These are phyloP conservation scores for Dolichopus griseipennis DNA, from an alignment of 2,888 invertebrate genomes.

Conservation along the genomic window DNA sequence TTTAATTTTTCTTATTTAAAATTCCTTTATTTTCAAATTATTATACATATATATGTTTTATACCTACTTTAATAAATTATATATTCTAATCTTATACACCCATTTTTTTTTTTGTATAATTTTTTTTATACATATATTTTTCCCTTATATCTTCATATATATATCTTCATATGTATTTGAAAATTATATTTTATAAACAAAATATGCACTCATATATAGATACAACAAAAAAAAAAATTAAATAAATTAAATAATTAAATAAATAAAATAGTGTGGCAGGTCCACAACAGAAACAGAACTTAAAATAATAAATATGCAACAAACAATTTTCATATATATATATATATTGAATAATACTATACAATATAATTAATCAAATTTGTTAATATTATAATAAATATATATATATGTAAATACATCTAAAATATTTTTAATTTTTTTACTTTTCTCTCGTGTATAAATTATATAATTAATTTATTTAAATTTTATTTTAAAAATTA, in stretches of 20 bases:
- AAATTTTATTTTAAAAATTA: constrained; percentile 26
- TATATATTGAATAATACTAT: neutral
- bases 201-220: no score
- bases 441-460: no score
- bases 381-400: neutral
- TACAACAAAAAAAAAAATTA: neutral
- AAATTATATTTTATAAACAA: no score
- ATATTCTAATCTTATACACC: constrained; percentile 16
- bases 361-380: neutral
- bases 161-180: no score
- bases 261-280: neutral
- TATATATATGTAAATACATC: neutral
- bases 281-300: neutral
- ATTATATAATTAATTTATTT: no score
- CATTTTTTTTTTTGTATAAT: constrained; percentile 13
- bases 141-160: constrained; percentile 21
- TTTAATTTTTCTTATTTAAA: no score
- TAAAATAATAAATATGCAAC: no score
- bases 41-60: constrained; percentile 24
- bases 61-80: constrained; percentile 18
- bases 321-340: neutral
- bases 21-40: constrained; percentile 12
- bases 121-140: constrained; percentile 17
- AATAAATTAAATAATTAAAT: no score
- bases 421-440: no score